These are phyloP conservation scores for Phaedon cochleariae DNA, from an alignment of 2,888 invertebrate species.

Conservation along the genomic window DNA sequence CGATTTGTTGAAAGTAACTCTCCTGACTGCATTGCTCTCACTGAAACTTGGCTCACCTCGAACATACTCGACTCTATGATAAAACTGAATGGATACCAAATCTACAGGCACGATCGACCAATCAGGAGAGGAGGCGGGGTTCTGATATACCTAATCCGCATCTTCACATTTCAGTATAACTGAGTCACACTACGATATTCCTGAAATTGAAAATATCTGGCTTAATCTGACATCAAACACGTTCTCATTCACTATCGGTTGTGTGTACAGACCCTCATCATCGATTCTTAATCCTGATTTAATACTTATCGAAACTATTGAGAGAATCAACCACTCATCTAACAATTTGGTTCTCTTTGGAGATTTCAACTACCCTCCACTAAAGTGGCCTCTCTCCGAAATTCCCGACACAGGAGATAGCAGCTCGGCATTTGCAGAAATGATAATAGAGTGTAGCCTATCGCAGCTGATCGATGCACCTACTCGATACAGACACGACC, in stretches of 20 bases:
- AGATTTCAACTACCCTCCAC: too few species aligned
- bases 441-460: neutral
- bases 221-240: neutral
- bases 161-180: neutral
- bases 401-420: too few species aligned
- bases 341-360: too few species aligned
- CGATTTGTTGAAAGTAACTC: too few species aligned
- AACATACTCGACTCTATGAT: too few species aligned
- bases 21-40: too few species aligned
- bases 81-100: too few species aligned
- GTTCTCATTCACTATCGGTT: neutral
- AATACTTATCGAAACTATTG: too few species aligned
- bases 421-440: neutral
- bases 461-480: neutral
- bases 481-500: neutral
- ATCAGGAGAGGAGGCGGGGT: neutral
- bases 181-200: too few species aligned
- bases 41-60: too few species aligned
- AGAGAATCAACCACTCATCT: too few species aligned
- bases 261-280: neutral
- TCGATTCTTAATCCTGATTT: neutral
- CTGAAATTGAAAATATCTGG: neutral
- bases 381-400: too few species aligned
- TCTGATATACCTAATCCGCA: neutral
- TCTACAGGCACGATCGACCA: neutral